phyloP scores from a whole-genome alignment of 1,140 invertebrate species.

The Megalopta genalis region DNA sequence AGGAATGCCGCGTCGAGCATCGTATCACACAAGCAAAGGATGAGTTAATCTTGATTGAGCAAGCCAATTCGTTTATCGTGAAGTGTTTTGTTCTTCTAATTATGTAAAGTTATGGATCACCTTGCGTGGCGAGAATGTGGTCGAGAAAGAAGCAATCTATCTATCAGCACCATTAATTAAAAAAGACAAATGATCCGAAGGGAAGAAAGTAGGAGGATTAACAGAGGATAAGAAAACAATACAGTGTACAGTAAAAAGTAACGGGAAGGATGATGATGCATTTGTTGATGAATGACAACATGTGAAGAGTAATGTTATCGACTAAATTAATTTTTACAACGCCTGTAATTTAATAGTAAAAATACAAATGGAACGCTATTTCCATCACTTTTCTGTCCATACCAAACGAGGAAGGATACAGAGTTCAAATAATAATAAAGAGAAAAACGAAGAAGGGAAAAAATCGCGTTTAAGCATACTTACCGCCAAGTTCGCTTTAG shows the following conservation, averaged over 20 bases:
- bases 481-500: slow-evolving; percentile 59
- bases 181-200: slow-evolving; percentile 10
- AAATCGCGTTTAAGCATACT: slow-evolving; percentile 52
- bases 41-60: slow-evolving; percentile 30
- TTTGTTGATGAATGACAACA: slow-evolving; percentile 39
- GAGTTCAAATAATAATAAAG: slow-evolving; percentile 46
- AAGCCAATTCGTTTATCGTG: slow-evolving; percentile 26
- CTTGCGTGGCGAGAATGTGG: slow-evolving; percentile 6
- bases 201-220: background rate
- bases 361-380: slow-evolving; percentile 23
- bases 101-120: slow-evolving; percentile 12
- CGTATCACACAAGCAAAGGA: slow-evolving; percentile 3
- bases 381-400: slow-evolving; percentile 22
- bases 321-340: slow-evolving; percentile 50
- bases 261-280: slow-evolving; percentile 24
- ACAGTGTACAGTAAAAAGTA: slow-evolving; percentile 20
- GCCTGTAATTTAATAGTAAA: slow-evolving; percentile 29
- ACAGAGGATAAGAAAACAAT: background rate
- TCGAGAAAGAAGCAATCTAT: slow-evolving; percentile 9
- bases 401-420: slow-evolving; percentile 48
- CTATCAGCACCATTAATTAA: slow-evolving; percentile 21
- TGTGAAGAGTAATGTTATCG: slow-evolving; percentile 37
- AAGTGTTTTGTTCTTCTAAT: slow-evolving; percentile 31
- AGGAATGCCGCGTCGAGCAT: slow-evolving; percentile 5
- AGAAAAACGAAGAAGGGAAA: slow-evolving; percentile 32